A percentile compares a stretch with the other conserved stretches of the same genome.
phyloP scores from a whole-genome alignment of 2,888 invertebrate species.

The Synergus umbraculus region DNA sequence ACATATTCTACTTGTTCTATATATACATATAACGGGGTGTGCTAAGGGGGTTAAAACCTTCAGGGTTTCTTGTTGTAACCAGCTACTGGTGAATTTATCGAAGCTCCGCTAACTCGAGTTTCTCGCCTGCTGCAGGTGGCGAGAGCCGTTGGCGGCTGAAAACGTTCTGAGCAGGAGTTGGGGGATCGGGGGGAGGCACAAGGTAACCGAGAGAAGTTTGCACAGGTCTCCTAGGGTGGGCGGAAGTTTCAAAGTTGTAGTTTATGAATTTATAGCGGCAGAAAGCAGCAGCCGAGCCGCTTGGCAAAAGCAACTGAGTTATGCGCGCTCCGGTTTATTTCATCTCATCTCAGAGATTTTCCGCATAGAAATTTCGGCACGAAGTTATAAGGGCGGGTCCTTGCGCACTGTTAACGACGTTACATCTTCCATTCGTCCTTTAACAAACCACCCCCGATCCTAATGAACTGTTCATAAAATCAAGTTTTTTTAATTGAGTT shows the following conservation, averaged over 20 bases:
- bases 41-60: slow-evolving; percentile 54
- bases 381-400: slow-evolving; percentile 51
- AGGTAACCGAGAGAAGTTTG: slow-evolving; percentile 66
- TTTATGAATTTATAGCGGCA: slow-evolving; percentile 77
- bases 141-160: slow-evolving; percentile 44
- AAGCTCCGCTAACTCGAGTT: slow-evolving; percentile 67
- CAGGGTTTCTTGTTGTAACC: slow-evolving; percentile 72
- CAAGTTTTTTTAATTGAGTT: background rate
- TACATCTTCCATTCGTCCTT: slow-evolving; percentile 48
- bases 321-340: slow-evolving; percentile 68
- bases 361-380: slow-evolving; percentile 63
- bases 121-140: slow-evolving; percentile 61
- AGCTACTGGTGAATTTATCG: slow-evolving; percentile 75
- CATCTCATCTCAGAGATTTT: slow-evolving; percentile 66
- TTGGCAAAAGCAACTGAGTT: slow-evolving; percentile 68
- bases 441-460: background rate
- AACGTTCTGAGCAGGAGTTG: slow-evolving; percentile 19
- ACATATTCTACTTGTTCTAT: too few relatives aligned
- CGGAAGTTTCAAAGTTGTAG: slow-evolving; percentile 72
- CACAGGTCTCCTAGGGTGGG: slow-evolving; percentile 49
- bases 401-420: slow-evolving; percentile 61
- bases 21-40: too few relatives aligned
- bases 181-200: slow-evolving; percentile 49
- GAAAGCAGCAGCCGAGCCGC: slow-evolving; percentile 63
- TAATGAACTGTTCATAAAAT: slow-evolving; percentile 27